phyloP scores from a whole-genome alignment of 2,797 vertebrate genomes.

The Rhinophrynus dorsalis region DNA sequence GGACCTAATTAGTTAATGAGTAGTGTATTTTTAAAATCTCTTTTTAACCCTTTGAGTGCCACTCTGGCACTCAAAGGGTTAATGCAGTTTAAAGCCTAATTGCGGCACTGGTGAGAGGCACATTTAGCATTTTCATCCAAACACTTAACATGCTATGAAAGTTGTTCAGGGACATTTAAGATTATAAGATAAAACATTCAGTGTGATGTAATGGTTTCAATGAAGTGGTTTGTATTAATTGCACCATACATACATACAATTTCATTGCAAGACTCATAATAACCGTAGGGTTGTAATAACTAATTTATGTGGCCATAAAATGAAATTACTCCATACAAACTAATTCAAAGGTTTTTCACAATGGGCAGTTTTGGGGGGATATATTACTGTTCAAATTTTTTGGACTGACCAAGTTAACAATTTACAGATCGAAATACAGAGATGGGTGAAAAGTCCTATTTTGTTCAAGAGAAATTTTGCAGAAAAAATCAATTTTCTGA shows the following conservation, averaged over 20 bases:
- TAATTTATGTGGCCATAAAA: conserved; percentile 34
- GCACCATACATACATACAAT: conserved; percentile 14
- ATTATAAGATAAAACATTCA: background rate
- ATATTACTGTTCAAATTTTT: no score
- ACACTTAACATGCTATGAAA: background rate
- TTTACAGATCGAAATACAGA: no score
- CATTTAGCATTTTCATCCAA: background rate
- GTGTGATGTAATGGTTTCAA: background rate
- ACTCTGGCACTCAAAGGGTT: no score
- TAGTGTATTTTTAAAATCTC: background rate
- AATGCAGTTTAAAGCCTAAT: no score
- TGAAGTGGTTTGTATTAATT: conserved; percentile 29
- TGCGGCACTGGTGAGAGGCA: background rate
- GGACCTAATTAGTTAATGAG: conserved; percentile 7
- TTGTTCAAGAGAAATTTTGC: no score
- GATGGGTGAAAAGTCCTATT: no score
- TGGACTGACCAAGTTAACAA: no score
- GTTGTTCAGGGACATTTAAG: background rate
- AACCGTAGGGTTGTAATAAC: conserved; percentile 20
- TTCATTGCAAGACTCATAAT: conserved; percentile 31
- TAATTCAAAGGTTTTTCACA: conserved; percentile 3
- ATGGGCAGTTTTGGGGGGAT: background rate
- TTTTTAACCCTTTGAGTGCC: no score
- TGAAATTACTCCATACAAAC: conserved; percentile 24
- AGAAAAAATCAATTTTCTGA: no score